Percentiles rank a stretch among this genome's conserved stretches.
These are phyloP conservation scores for Platyscapa corneri DNA, from an alignment of 1,140 invertebrate species.

Conservation along the genomic window DNA sequence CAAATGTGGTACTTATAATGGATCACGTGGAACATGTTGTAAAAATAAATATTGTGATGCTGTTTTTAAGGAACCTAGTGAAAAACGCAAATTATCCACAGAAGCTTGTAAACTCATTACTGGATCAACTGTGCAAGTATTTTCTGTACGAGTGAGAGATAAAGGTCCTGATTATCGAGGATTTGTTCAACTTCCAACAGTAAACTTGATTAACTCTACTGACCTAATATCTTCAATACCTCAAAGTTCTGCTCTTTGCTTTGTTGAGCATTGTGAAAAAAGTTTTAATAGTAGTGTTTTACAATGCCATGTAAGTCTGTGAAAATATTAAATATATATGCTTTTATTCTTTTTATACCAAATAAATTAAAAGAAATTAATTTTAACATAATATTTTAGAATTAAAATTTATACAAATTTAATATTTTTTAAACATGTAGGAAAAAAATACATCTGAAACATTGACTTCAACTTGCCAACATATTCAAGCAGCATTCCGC, in stretches of 20 bases:
- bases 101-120: slow-evolving; percentile 83
- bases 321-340: too few relatives aligned
- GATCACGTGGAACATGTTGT: slow-evolving; percentile 82
- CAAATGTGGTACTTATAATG: slow-evolving; percentile 87
- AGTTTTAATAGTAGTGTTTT: slow-evolving; percentile 76
- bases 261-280: slow-evolving; percentile 80
- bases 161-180: slow-evolving; percentile 83
- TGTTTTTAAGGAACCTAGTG: slow-evolving; percentile 81
- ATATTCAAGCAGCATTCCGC: slow-evolving; percentile 81
- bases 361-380: too few relatives aligned
- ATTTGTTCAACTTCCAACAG: slow-evolving; percentile 83
- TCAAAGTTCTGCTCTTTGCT: slow-evolving; percentile 78
- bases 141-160: slow-evolving; percentile 81
- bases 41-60: slow-evolving; percentile 86
- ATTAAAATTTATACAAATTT: neutral
- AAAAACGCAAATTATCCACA: slow-evolving; percentile 78
- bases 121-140: slow-evolving; percentile 78
- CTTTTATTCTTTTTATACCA: too few relatives aligned
- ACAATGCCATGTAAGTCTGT: slow-evolving; percentile 75
- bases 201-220: slow-evolving; percentile 60
- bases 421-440: slow-evolving; percentile 56
- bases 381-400: too few relatives aligned
- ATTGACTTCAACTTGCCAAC: slow-evolving; percentile 76
- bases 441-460: slow-evolving; percentile 65
- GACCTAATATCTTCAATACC: slow-evolving; percentile 58